phyloP scores from a whole-genome alignment of 1,140 invertebrate species.

The Gonioctena quinquepunctata region DNA sequence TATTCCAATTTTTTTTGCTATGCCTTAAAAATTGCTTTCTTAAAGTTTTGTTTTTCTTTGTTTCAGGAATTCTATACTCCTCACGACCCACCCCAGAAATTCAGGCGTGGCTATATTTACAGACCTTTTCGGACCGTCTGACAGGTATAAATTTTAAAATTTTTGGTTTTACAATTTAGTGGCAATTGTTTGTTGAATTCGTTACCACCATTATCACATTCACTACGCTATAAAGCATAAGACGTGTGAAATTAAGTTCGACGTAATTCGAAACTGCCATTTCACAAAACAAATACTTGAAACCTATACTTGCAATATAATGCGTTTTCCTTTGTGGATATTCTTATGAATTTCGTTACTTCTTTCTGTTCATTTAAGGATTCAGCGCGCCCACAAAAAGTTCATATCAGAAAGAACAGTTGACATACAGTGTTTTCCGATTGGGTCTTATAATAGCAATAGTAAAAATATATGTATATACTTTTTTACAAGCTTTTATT shows the following conservation, averaged over 20 bases:
- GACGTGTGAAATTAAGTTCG: not conserved
- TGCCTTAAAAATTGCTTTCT: no score
- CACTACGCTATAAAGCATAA: not conserved
- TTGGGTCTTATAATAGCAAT: no score
- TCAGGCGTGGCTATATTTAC: not conserved
- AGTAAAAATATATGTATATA: no score
- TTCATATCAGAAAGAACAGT: no score
- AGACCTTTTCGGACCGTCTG: not conserved
- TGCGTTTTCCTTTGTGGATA: no score
- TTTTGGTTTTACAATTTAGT: not conserved
- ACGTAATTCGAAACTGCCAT: not conserved
- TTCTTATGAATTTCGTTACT: no score
- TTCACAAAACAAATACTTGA: not conserved
- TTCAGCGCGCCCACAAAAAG: no score
- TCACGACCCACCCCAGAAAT: not conserved
- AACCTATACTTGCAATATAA: not conserved
- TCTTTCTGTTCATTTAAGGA: no score
- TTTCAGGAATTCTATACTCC: not conserved
- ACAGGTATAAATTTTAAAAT: not conserved
- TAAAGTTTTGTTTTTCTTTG: not conserved
- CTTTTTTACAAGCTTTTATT: no score
- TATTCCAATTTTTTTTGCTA: no score
- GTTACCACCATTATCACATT: not conserved
- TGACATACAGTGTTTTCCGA: no score
- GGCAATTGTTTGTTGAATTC: not conserved